These are phyloP conservation scores for Sturnira hondurensis DNA, from an alignment of 2,113 vertebrate genomes.

Conservation along the genomic window DNA sequence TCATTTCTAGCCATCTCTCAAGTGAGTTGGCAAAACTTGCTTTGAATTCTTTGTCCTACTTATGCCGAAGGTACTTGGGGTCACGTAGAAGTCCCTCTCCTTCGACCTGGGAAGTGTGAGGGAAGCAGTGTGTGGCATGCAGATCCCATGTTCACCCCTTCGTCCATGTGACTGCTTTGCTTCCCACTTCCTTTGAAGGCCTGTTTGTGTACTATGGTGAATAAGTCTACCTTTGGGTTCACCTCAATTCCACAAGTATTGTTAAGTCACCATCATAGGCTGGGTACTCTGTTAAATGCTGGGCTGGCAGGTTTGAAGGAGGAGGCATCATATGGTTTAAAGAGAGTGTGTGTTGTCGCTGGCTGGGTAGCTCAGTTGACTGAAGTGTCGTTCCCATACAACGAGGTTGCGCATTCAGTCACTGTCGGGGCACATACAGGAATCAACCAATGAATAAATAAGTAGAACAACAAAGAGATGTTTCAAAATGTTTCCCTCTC, in stretches of 20 bases:
- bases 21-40: not conserved
- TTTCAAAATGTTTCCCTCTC: too few relatives aligned
- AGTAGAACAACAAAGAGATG: too few relatives aligned
- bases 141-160: not conserved
- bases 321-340: not conserved
- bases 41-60: constrained; percentile 34
- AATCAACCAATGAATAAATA: too few relatives aligned
- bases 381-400: too few relatives aligned
- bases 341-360: not conserved
- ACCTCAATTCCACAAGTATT: not conserved
- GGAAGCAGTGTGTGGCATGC: not conserved
- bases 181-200: not conserved
- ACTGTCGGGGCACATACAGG: too few relatives aligned
- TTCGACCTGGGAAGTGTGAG: not conserved
- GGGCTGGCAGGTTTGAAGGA: too few relatives aligned
- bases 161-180: not conserved
- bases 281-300: not conserved
- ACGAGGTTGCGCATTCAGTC: too few relatives aligned
- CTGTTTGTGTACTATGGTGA: not conserved
- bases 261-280: not conserved
- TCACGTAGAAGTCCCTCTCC: not conserved
- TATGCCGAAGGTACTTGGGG: constrained; percentile 10
- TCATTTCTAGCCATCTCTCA: not conserved
- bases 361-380: not conserved
- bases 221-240: not conserved